Evolutionary conservation across 2,113 vertebrate genomes (phyloP).

Genomic region (Muscicapa adusta): DNA sequence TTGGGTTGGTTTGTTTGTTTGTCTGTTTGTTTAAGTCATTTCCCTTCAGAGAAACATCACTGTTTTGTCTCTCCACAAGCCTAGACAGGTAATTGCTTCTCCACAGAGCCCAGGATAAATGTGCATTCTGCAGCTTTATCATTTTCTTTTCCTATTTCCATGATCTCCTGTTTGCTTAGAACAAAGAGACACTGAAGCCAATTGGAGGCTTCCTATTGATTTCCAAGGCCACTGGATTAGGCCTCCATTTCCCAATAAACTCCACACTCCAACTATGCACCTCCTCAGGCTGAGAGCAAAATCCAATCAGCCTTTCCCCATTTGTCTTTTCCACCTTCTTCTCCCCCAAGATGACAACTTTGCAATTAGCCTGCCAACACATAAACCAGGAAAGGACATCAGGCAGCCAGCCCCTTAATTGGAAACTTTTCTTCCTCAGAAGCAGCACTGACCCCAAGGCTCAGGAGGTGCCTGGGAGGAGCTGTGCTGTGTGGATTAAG

Average conservation of each 20-base stretch:
- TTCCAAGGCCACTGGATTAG: background rate
- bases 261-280: background rate
- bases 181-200: background rate
- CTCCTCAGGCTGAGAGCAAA: background rate
- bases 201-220: background rate
- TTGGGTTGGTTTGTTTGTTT: background rate
- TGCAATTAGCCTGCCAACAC: background rate
- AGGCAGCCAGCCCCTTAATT: background rate
- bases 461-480: background rate
- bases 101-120: background rate
- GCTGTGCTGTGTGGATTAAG: accelerated
- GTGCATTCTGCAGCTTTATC: background rate
- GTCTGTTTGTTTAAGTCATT: background rate
- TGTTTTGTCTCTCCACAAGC: background rate
- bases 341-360: background rate
- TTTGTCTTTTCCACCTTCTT: background rate
- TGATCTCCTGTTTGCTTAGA: background rate
- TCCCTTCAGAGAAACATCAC: background rate
- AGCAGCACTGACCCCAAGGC: background rate
- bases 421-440: background rate
- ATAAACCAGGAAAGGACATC: background rate
- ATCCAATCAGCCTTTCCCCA: background rate
- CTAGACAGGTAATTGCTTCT: background rate
- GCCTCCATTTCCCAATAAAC: background rate
- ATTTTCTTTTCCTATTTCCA: background rate